Base-by-base conservation (phyloP, 2,113 vertebrate genomes). In the Microcebus lehilahytsara region DNA sequence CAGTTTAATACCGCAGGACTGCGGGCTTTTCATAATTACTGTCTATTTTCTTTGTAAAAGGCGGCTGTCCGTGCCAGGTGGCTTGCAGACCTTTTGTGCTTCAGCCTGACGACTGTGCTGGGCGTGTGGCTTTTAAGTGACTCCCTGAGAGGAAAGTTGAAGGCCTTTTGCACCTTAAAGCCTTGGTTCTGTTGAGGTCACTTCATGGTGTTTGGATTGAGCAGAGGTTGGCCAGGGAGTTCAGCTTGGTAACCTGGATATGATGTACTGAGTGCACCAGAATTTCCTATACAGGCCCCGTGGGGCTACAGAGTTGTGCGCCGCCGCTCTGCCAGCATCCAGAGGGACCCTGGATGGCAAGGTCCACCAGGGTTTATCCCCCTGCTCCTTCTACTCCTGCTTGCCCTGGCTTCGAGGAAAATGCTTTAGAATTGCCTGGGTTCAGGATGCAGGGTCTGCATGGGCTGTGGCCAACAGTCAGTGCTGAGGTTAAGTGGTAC, bases 1-100 rank as follows among this genome's bases (percentile, higher is more conserved):
- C 96, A 87, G 89, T 95, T 97, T 92, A 66, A 67, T 96, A 93
- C 97, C 89, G 97, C 97, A 97, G 93, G 97, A 87, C 97, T 98
- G 97, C 97, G 96, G 97, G 93, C 79, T 97, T 98, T 97, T 95
- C 75, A 1, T 92, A 85, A 89, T 97, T 94, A 83, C 91, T 66
- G 83, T 89, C 75, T 88, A 0, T 96, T 96, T 96, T 95, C 78
- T 91, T 97, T 84, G 30, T 69, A 67, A 92, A 96, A 93, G 71
- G 87, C 14, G 20, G 89, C 84, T 97, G 12, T 96, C 34, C 4
- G 37, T 93, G 97, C 95, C 74, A 89, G 91, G 89, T 96, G 88
- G 79, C 79, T 89, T 89, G 93, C 72, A 93, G 91, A 89, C 80
- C 95, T 87, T 94, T 96, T 96, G 89, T 96, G 96, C n/a, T 96